phyloP scores from a whole-genome alignment of 2,113 vertebrate species.

The Atlantisia rogersi region DNA sequence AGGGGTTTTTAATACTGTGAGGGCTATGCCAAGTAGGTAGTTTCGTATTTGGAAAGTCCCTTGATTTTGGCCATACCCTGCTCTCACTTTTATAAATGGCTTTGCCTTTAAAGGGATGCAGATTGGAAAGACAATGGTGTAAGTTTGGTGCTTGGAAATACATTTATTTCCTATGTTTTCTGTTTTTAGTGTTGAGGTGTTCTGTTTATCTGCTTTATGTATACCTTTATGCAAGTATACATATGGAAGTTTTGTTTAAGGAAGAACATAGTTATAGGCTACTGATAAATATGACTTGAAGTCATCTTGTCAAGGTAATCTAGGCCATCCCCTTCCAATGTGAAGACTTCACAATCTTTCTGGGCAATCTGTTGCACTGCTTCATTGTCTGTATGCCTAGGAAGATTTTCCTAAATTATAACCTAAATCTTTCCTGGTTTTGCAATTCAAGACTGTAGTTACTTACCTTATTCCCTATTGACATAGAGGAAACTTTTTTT shows the following conservation, averaged over 20 bases:
- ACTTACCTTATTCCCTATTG: neutral
- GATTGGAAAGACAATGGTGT: neutral
- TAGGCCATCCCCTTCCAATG: neutral
- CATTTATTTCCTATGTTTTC: neutral
- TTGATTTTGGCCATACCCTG: neutral
- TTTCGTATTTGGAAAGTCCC: neutral
- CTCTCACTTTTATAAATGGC: neutral
- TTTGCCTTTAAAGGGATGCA: neutral
- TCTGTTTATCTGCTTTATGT: neutral
- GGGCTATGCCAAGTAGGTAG: neutral
- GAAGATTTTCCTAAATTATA: neutral
- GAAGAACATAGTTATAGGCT: neutral
- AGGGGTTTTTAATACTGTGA: neutral
- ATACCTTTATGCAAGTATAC: neutral
- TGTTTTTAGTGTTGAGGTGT: neutral
- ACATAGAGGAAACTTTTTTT: neutral
- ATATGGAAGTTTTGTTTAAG: neutral
- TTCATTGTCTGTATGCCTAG: neutral
- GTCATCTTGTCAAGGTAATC: neutral
- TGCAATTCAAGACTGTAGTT: neutral
- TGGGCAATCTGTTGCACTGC: neutral
- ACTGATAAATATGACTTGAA: neutral
- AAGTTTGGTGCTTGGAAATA: neutral
- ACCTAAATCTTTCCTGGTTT: neutral
- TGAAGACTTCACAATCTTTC: neutral